A percentile compares a stretch with the other conserved stretches of the same genome.
phyloP scores from a whole-genome alignment of 37 sponge, comb jelly and placozoan species.

The Amphimedon queenslandica region DNA sequence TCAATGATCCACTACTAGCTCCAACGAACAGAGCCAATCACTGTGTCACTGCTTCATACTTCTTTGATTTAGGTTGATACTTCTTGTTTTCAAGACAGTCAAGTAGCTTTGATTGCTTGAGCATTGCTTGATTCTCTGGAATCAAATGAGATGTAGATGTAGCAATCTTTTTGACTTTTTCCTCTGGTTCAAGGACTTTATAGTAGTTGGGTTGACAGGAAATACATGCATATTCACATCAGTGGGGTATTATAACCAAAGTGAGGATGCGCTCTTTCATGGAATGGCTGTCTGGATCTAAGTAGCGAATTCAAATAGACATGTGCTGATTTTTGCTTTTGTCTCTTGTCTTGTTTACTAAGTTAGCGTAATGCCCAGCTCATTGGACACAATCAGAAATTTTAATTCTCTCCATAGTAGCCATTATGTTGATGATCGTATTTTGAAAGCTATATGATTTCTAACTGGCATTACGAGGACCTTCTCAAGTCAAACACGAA shows the following conservation, averaged over 20 bases:
- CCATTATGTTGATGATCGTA: no score
- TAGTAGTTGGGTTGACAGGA: not conserved
- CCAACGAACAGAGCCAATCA: conserved; percentile 5
- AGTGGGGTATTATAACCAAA: not conserved
- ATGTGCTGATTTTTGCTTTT: no score
- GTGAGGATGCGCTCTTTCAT: not conserved
- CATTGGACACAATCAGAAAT: no score
- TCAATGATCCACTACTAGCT: not conserved
- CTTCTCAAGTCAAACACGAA: no score
- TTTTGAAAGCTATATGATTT: no score
- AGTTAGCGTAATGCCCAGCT: no score
- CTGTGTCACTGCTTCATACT: not conserved
- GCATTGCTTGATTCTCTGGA: not conserved
- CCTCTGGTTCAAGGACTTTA: not conserved
- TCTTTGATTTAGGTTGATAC: not conserved
- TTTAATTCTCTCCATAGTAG: no score
- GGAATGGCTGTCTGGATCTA: not conserved
- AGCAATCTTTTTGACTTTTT: not conserved
- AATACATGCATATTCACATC: not conserved
- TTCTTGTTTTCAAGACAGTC: not conserved
- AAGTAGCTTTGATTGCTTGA: not conserved
- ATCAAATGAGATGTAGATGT: not conserved
- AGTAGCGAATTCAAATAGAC: not conserved
- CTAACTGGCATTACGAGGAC: no score
- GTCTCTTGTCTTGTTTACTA: no score